A percentile compares a stretch with the other conserved stretches of the same genome.
Conservation (phyloP, 2,797 vertebrate species). For the Thripadectes ignobilis region DNA sequence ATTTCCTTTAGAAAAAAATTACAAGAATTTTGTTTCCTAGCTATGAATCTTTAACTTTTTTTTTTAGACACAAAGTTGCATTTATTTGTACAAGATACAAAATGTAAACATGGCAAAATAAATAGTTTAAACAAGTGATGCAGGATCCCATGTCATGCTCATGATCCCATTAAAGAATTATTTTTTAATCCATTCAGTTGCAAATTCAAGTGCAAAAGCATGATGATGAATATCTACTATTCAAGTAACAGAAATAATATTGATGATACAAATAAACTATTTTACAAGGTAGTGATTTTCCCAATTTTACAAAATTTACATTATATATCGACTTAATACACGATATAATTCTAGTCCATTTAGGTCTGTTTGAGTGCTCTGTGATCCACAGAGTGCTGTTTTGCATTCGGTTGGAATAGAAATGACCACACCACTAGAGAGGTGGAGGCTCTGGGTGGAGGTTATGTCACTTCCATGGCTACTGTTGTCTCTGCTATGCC, state of each 20-base stretch:
- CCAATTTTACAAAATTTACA: constrained; percentile 96
- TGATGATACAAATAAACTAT: constrained; percentile 97
- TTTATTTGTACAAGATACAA: constrained; percentile 96
- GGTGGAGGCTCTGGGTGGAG: constrained; percentile 48
- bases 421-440: constrained; percentile 60
- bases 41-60: constrained; percentile 85
- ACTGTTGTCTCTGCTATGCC: constrained; percentile 91
- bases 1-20: constrained; percentile 86
- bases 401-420: constrained; percentile 74
- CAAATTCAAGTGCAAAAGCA: constrained; percentile 95
- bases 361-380: constrained; percentile 78
- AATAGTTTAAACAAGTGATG: constrained; percentile 95
- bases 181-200: constrained; percentile 89
- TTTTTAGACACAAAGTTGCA: constrained; percentile 90
- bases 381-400: constrained; percentile 75
- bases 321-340: constrained; percentile 85
- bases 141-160: constrained; percentile 91
- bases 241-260: constrained; percentile 95
- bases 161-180: constrained; percentile 90
- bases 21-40: constrained; percentile 86
- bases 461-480: constrained; percentile 95
- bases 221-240: constrained; percentile 93
- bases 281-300: constrained; percentile 97
- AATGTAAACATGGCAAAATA: constrained; percentile 98
- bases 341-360: constrained; percentile 81